Base-by-base conservation (phyloP, 1,140 invertebrate species). In the Ceratosolen fusciceps region DNA sequence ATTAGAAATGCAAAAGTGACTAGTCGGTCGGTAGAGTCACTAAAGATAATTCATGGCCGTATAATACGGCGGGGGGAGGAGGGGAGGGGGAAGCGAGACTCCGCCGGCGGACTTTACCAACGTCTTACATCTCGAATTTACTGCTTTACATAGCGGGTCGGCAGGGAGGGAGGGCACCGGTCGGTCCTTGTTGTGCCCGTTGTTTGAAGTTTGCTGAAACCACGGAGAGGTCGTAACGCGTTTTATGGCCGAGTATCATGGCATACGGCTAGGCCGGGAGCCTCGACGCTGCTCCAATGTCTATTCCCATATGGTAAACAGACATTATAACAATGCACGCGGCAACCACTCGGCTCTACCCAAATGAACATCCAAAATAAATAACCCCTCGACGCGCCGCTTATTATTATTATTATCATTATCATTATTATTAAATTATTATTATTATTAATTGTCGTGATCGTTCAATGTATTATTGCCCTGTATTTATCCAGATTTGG, bases 181-280 rank as follows among this genome's bases (percentile, higher is more conserved):
- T n/a, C n/a, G n/a, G 9, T 72, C 16, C 49, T 56, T 24, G 47
- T 72, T 71, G n/a, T 31, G 26, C 24, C 39, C 54, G 34, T 74
- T 74, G 37, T 60, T 58, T 60, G 54, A 60, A 74, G 72, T 74
- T 74, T 60, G 29, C 26, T 21, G 58, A 75, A 49, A 49, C 56
- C 56, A n/a, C 56, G 49, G 58, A 60, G 56, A 75, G 72, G 34
- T 75, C 73, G 65, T 75, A 75, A 75, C 43, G 58, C n/a, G 58
- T 49, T 74, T 75, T 75, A 75, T 34, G 73, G 31, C 26, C 58
- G 26, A 34, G 52, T 74, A 43, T 74, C 72, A 74, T 74, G 54
- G 21, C 31, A 34, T 72, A 34, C 26, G 47, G 49, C 8, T 4
- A 67, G 5, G 3, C 29, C 29, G 19, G 19, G 10, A 49, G 47